phyloP scores from a whole-genome alignment of 2,797 vertebrate genomes.

The Spinus pinus region DNA sequence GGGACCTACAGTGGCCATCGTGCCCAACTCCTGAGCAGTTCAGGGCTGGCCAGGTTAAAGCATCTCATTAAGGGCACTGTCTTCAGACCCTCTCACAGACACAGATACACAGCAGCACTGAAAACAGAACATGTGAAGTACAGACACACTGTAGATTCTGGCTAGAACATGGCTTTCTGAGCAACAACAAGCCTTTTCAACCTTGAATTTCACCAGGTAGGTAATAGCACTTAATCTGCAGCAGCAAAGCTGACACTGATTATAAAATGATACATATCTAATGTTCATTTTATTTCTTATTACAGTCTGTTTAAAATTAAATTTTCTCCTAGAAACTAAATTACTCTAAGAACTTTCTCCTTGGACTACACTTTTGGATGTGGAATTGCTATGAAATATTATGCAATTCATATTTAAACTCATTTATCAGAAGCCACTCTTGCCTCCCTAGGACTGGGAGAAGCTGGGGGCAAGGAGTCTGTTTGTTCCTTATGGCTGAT shows the following conservation, averaged over 20 bases:
- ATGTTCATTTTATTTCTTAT: background rate
- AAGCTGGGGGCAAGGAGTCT: background rate
- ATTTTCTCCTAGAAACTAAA: background rate
- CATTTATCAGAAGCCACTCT: background rate
- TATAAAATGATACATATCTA: background rate
- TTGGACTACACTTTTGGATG: background rate
- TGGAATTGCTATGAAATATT: background rate
- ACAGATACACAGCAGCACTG: background rate
- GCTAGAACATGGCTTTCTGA: background rate
- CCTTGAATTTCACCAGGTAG: background rate
- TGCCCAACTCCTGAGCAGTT: background rate
- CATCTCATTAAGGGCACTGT: background rate
- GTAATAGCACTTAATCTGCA: background rate
- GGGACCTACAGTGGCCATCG: rapidly evolving
- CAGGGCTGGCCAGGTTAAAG: background rate
- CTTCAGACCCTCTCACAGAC: background rate
- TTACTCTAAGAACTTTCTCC: background rate
- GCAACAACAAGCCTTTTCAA: background rate
- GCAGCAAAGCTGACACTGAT: background rate
- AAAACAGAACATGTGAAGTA: background rate
- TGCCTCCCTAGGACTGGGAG: background rate
- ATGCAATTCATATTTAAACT: background rate
- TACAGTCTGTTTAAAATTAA: background rate
- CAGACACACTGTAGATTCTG: background rate
- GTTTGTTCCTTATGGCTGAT: background rate